phyloP scores from a whole-genome alignment of 2,797 vertebrate species.

The Ptychadena robeensis region DNA sequence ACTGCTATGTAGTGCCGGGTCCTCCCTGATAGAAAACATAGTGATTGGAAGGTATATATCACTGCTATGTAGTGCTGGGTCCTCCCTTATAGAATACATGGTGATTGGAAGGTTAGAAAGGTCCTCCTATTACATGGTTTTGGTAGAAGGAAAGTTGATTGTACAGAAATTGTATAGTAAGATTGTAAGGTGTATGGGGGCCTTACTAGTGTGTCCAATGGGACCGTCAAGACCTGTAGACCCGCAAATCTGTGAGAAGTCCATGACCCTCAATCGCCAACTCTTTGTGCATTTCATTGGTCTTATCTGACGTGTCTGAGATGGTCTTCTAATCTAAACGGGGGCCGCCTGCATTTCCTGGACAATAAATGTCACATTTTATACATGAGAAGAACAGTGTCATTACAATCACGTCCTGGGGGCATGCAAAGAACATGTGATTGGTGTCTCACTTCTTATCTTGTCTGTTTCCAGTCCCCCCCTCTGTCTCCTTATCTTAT shows the following conservation, averaged over 20 bases:
- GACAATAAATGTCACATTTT: neutral
- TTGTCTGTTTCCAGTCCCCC: neutral
- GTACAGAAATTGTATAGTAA: too few species aligned
- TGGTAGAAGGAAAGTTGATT: too few species aligned
- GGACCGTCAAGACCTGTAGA: neutral
- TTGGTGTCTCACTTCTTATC: slow-evolving; percentile 13
- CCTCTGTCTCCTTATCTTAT: slow-evolving; percentile 20
- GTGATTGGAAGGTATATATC: too few species aligned
- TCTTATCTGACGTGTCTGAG: neutral
- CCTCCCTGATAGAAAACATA: too few species aligned
- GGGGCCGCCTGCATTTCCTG: neutral
- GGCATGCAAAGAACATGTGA: slow-evolving; percentile 10
- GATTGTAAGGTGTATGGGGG: too few species aligned
- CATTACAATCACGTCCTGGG: neutral
- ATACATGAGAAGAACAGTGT: neutral
- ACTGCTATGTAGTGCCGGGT: too few species aligned
- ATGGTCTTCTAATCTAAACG: neutral
- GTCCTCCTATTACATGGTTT: too few species aligned
- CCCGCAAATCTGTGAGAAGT: neutral
- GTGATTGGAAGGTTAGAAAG: too few species aligned
- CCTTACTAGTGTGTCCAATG: too few species aligned
- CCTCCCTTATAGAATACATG: too few species aligned
- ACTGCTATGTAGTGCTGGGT: too few species aligned
- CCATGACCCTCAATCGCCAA: neutral
- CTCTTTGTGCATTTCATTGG: too few species aligned